phyloP scores from a whole-genome alignment of 2,797 vertebrate genomes.

The Triplophysa yarkandensis region DNA sequence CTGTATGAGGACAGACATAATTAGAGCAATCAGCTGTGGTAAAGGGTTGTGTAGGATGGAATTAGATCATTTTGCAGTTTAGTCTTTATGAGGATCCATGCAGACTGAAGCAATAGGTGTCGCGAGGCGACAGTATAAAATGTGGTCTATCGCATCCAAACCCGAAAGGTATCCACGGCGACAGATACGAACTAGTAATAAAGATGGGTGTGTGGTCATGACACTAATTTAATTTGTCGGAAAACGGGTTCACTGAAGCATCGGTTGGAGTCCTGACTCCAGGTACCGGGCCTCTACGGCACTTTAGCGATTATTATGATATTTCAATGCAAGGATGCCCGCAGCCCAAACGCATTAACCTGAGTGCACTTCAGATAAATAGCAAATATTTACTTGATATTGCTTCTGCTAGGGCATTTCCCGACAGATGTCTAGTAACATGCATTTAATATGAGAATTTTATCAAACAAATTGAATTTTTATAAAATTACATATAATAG shows the following conservation, averaged over 20 bases:
- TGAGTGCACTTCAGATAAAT: slow-evolving; percentile 21
- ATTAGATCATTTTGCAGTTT: slow-evolving; percentile 50
- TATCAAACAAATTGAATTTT: slow-evolving; percentile 7
- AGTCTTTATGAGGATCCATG: slow-evolving; percentile 47
- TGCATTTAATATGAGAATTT: background rate
- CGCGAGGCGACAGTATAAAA: slow-evolving; percentile 43
- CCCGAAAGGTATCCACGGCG: slow-evolving; percentile 27
- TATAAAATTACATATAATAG: background rate
- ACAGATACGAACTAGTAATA: slow-evolving; percentile 53
- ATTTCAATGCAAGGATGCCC: slow-evolving; percentile 2
- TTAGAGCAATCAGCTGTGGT: slow-evolving; percentile 47
- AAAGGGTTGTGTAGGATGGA: slow-evolving; percentile 40
- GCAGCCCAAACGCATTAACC: slow-evolving; percentile 25
- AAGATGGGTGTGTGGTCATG: slow-evolving; percentile 23
- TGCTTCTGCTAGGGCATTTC: slow-evolving; percentile 4
- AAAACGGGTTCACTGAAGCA: slow-evolving; percentile 23
- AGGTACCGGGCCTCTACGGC: slow-evolving; percentile 33
- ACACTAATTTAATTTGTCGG: slow-evolving; percentile 47
- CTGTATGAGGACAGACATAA: slow-evolving; percentile 41
- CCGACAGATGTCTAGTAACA: background rate
- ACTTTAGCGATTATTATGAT: slow-evolving; percentile 40
- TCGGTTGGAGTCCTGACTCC: slow-evolving; percentile 12
- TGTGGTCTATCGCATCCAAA: slow-evolving; percentile 15
- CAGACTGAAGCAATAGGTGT: slow-evolving; percentile 38
- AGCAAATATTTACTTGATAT: slow-evolving; percentile 19